Conservation (phyloP, 2,888 invertebrate species). For the Drosophila mercatorum region DNA sequence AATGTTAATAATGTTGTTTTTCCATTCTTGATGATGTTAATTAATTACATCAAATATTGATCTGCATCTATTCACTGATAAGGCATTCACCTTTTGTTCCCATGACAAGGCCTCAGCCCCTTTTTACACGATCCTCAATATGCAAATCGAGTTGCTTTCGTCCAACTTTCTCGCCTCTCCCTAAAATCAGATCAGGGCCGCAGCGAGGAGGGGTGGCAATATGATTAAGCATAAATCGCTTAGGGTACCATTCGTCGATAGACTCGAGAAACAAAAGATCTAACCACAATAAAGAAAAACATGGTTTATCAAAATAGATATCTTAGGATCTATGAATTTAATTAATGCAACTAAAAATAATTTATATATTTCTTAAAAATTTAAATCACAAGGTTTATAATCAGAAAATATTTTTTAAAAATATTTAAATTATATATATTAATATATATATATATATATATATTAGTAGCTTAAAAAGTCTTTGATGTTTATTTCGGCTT, state of each 20-base stretch:
- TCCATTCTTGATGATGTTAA: constrained; percentile 61
- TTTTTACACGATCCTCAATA: constrained; percentile 58
- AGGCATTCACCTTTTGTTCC: constrained; percentile 71
- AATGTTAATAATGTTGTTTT: constrained; percentile 69
- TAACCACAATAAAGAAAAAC: constrained; percentile 42
- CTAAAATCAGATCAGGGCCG: constrained; percentile 51
- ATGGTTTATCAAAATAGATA: constrained; percentile 6
- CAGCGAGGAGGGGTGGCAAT: constrained; percentile 21
- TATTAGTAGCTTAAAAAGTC: not conserved
- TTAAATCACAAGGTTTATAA: not conserved
- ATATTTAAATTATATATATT: not conserved
- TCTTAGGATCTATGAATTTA: not conserved
- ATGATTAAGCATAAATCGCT: constrained; percentile 61
- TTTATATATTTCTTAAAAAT: not conserved
- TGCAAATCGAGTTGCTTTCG: constrained; percentile 60
- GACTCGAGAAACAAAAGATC: constrained; percentile 9
- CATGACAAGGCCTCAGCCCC: constrained; percentile 72
- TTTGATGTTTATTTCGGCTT: not conserved
- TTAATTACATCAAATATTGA: constrained; percentile 81
- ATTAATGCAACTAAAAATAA: not conserved
- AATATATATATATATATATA: not conserved
- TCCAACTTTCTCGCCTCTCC: constrained; percentile 38
- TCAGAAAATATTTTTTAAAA: not conserved
- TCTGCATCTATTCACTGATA: constrained; percentile 63
- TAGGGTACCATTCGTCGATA: constrained; percentile 13